Percentiles rank a stretch among this genome's conserved stretches.
phyloP scores from a whole-genome alignment of 1,140 invertebrate genomes.

The Tetraneura akinire region DNA sequence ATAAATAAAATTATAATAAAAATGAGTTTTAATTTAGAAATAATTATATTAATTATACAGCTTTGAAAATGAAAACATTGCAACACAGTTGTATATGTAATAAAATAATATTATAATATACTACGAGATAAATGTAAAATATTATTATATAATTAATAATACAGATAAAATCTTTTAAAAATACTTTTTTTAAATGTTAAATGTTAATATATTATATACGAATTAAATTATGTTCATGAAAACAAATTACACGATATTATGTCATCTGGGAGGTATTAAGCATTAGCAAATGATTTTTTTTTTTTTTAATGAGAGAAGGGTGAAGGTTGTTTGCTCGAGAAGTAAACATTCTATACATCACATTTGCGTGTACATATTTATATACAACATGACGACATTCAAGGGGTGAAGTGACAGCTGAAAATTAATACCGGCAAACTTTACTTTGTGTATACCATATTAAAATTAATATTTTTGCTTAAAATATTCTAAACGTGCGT shows the following conservation, averaged over 20 bases:
- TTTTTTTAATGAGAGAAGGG: not conserved
- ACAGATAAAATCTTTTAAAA: too few species aligned
- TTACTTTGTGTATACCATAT: not conserved
- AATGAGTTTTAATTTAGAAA: too few species aligned
- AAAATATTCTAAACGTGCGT: not conserved
- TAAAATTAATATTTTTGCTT: not conserved
- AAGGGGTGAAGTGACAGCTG: not conserved
- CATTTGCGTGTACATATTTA: not conserved
- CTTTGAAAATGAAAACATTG: too few species aligned
- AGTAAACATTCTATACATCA: conserved; percentile 6
- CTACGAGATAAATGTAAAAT: too few species aligned
- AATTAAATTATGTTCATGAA: not conserved
- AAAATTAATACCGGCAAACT: conserved; percentile 1
- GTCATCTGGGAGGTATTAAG: not conserved
- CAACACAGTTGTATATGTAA: too few species aligned
- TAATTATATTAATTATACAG: too few species aligned
- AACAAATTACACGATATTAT: not conserved
- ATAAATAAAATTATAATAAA: too few species aligned
- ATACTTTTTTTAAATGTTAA: not conserved
- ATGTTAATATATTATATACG: not conserved
- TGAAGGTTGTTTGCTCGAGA: not conserved
- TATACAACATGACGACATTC: not conserved
- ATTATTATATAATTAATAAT: too few species aligned
- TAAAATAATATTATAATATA: too few species aligned
- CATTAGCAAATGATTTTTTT: not conserved